These are phyloP conservation scores for Craniophora ligustri DNA, from an alignment of 2,888 invertebrate genomes.

Conservation along the genomic window DNA sequence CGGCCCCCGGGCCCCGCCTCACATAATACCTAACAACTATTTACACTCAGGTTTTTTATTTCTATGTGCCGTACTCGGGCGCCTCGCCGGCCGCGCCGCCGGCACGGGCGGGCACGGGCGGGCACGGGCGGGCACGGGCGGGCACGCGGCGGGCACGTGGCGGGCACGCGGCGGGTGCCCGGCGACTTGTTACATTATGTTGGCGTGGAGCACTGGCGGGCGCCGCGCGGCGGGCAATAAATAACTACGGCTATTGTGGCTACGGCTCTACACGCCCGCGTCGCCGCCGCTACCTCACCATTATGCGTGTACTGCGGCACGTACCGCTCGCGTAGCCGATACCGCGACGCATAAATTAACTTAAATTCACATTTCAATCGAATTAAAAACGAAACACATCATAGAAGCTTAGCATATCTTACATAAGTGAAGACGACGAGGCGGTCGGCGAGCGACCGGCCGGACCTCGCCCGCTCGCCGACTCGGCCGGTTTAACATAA, in stretches of 20 bases:
- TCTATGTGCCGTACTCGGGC: conserved; percentile 31
- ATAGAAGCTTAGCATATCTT: conserved; percentile 52
- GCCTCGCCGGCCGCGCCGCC: conserved; percentile 11
- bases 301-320: no score
- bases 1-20: conserved; percentile 16
- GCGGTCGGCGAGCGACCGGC: conserved; percentile 23
- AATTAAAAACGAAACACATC: conserved; percentile 42
- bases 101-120: no score
- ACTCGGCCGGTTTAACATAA: not conserved
- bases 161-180: not conserved
- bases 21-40: conserved; percentile 56
- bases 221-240: no score
- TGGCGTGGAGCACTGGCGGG: no score
- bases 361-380: conserved; percentile 41
- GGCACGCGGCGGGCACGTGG: not conserved
- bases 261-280: no score
- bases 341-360: conserved; percentile 28
- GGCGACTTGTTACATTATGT: no score
- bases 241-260: no score
- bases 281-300: no score
- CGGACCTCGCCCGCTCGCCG: conserved; percentile 22
- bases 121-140: no score
- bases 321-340: conserved; percentile 5
- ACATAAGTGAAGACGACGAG: conserved; percentile 41
- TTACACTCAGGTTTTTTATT: conserved; percentile 53